Base-by-base conservation (phyloP, 1,140 invertebrate genomes). In the Drosophila repletoides region DNA sequence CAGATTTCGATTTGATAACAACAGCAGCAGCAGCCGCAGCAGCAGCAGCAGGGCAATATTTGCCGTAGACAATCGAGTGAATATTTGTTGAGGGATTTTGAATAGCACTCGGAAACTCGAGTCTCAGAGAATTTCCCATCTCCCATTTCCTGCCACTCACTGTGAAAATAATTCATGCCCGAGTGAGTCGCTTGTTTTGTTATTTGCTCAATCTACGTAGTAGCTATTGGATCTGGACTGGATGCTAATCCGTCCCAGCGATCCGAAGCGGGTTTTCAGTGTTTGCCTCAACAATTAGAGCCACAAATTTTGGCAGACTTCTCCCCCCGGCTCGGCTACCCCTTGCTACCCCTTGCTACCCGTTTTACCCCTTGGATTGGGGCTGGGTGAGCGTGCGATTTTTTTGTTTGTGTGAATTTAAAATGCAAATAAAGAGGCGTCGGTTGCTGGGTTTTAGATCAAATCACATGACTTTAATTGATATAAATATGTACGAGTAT, bases 401-500 rank as follows among this genome's bases (percentile, higher is more conserved):
- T 31, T 31, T 51, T 46, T 49, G 49, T 28, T 24, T 64, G 71
- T 80, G 79, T 84, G 80, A 79, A 86, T 79, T 84, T 69, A 22
- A 68, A 60, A 86, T 76, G 66, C 63, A 80, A 87, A 84, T 86
- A 84, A 63, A 66, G 48, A 51, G 28, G 41, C 43, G 29, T 24
- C 24, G 28, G 10, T 53, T 46, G 49, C 24, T 58, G 12, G 28
- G 36, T 48, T 67, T 72, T 31, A 63, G 46, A 72, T 83, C 77
- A 34, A 45, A 84, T 84, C 80, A 84, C 80, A 84, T 84, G 80
- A 84, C 67, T 84, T 84, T 86, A 84, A 86, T 84, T 86, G 63
- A 53, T 72, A 84, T 84, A 84, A 84, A 84, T 84, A 83, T 83
- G 52, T 53, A 33, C 51, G 26, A 26, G 21, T 49, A 14, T 56